Base-by-base conservation (phyloP, 2,797 vertebrate species). In the Phoeniculus purpureus region DNA sequence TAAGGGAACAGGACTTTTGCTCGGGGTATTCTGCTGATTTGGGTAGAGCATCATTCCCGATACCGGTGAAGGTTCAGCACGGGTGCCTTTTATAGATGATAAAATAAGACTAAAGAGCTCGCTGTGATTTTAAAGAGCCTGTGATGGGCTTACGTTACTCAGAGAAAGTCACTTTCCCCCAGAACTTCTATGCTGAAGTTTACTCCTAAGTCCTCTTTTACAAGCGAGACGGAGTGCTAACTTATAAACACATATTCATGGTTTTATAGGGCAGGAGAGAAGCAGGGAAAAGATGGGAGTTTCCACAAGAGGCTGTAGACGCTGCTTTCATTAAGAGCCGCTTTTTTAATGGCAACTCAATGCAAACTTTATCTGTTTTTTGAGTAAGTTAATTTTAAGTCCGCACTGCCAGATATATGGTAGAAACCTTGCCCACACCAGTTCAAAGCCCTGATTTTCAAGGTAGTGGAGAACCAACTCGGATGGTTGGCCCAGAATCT, bases 261-360 rank as follows among this genome's bases (percentile, higher is more conserved):
- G 65, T 48, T 92, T 96, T 90, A 93, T 16, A 43, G 88, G 81
- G 92, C 15, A 89, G 78, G 54, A 79, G 61, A 83, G 89, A 74
- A 71, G 92, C 70, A 54, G 59, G 56, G 79, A 52, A 16, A 43
- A 73, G 55, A 54, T 11, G 68, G 61, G 60, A 85, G 66, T 58
- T 88, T 43, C 84, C 64, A 9, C 47, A 8, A 22, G 50, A 79
- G 84, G 16, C 67, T 45, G 51, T 10, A 31, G 18, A 67, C 40
- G 47, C 82, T 50, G 85, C 84, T 61, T 55, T 67, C 72, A 75
- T 83, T 8, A 3, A 60, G 60, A 43, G 23, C 50, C 61, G 34
- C 56, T 54, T 75, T 37, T 56, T 55, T 62, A 80, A 67, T 19
- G 23, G 19, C 83, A n/a, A 31, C 12, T 3, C 6, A 54, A 21